phyloP scores from a whole-genome alignment of 1,140 invertebrate species.

The Delia radicum region DNA sequence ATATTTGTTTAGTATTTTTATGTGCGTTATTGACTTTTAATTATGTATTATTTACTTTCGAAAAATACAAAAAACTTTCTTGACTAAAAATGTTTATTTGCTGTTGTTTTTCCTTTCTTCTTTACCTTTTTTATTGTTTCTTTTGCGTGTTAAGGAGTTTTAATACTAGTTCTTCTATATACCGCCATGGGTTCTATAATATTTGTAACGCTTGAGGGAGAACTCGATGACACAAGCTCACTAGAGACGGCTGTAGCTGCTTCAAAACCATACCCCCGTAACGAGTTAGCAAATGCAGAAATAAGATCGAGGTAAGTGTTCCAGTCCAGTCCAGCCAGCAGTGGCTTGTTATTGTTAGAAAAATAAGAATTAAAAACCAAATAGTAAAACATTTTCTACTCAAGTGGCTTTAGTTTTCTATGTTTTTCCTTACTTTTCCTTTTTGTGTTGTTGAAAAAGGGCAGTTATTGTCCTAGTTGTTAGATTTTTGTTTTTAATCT shows the following conservation, averaged over 20 bases:
- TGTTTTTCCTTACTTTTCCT: not conserved
- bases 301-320: conserved; percentile 57
- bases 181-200: conserved; percentile 88
- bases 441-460: too few relatives aligned
- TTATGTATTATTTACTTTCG: too few relatives aligned
- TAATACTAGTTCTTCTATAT: conserved; percentile 84
- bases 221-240: conserved; percentile 49
- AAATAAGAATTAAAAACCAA: not conserved
- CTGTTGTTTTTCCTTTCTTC: not conserved
- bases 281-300: conserved; percentile 54
- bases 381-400: not conserved
- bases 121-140: not conserved
- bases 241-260: conserved; percentile 62
- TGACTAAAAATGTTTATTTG: not conserved
- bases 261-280: conserved; percentile 62
- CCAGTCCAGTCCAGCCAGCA: too few relatives aligned
- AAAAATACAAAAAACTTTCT: not conserved
- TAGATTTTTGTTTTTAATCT: too few relatives aligned
- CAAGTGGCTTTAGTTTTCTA: conserved; percentile 8
- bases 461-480: too few relatives aligned
- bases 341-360: too few relatives aligned
- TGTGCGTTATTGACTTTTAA: too few relatives aligned
- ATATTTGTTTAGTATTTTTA: too few relatives aligned
- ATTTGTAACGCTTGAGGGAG: conserved; percentile 85
- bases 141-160: conserved; percentile 63